Conservation (phyloP, 1,140 invertebrate genomes). For the Lucilia cuprina region DNA sequence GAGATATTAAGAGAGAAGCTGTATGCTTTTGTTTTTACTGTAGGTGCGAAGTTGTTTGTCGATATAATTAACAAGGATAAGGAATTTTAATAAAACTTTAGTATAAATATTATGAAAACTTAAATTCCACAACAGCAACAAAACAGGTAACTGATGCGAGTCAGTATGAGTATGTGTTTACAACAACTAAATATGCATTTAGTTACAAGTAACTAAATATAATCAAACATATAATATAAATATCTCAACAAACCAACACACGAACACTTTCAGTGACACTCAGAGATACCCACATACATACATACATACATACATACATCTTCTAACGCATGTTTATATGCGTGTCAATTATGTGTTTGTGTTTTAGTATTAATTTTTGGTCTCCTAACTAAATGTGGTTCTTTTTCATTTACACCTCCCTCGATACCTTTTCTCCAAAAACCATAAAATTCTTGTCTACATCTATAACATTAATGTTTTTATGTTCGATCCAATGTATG, state of each 20-base stretch:
- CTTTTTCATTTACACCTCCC: not conserved
- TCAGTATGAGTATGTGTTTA: too few relatives aligned
- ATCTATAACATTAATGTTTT: not conserved
- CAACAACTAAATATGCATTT: not conserved
- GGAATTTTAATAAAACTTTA: conserved; percentile 27
- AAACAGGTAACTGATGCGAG: not conserved
- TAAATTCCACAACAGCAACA: not conserved
- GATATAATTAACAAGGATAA: conserved; percentile 25
- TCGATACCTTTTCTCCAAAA: too few relatives aligned
- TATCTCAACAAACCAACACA: not conserved
- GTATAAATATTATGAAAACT: conserved; percentile 24
- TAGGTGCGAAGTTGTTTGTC: not conserved
- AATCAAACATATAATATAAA: not conserved
- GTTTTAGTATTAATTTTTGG: not conserved
- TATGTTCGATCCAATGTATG: not conserved
- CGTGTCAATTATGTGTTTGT: not conserved
- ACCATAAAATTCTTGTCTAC: not conserved
- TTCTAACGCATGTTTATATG: not conserved
- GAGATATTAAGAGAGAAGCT: too few relatives aligned
- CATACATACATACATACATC: too few relatives aligned
- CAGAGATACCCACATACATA: too few relatives aligned
- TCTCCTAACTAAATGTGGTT: not conserved
- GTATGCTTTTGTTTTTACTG: not conserved
- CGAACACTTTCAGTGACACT: too few relatives aligned
- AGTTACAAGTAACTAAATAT: not conserved